These are phyloP conservation scores for Caenorhabditis afra DNA, from an alignment of 2,888 invertebrate genomes.

Conservation along the genomic window DNA sequence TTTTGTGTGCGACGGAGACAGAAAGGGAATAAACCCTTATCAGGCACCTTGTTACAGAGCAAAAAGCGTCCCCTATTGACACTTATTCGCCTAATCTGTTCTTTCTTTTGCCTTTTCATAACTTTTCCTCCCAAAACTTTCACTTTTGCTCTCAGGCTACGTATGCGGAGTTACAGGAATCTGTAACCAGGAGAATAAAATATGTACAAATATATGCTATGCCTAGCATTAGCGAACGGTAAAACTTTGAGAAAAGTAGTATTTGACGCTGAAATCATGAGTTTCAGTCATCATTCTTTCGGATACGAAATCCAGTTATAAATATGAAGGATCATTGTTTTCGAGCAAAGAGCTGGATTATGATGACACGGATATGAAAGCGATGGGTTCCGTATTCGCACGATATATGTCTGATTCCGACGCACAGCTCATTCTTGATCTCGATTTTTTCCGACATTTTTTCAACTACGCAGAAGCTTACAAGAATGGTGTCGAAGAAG, in stretches of 20 bases:
- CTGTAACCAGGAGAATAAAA: no score
- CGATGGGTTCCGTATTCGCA: conserved; percentile 70
- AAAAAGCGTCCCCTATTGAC: neutral
- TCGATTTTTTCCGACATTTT: conserved; percentile 74
- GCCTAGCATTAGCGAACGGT: neutral
- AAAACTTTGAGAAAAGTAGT: neutral
- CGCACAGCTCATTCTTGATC: conserved; percentile 74
- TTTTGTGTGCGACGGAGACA: no score
- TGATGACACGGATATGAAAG: conserved; percentile 48
- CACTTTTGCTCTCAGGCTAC: neutral
- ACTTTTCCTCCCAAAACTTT: neutral
- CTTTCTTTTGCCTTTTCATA: conserved; percentile 2
- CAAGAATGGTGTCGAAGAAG: conserved; percentile 64
- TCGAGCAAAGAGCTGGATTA: conserved; percentile 53
- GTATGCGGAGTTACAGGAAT: neutral
- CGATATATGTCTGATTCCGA: conserved; percentile 76
- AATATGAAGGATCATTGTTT: conserved; percentile 59
- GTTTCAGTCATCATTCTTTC: conserved; percentile 6
- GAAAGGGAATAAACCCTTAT: no score
- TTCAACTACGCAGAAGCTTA: conserved; percentile 73
- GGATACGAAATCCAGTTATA: conserved; percentile 39
- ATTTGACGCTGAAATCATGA: neutral
- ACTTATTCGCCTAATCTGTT: conserved; percentile 36
- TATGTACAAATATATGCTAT: no score
- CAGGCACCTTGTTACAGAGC: no score